Percentiles rank a stretch among this genome's conserved stretches.
Conservation (phyloP, 2,797 vertebrate species). For the Hemibagrus guttatus region DNA sequence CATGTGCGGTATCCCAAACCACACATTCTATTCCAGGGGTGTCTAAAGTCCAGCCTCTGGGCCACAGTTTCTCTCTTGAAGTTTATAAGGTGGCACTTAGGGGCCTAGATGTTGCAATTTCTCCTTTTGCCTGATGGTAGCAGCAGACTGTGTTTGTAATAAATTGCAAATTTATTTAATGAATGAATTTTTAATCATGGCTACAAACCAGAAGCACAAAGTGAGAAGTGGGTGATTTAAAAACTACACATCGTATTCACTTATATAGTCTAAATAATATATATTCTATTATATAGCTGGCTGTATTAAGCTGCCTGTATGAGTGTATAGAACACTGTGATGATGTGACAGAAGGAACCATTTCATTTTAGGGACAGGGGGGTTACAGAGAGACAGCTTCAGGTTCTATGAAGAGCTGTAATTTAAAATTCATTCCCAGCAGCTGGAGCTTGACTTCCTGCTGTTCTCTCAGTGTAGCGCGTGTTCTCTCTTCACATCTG, state of each 20-base stretch:
- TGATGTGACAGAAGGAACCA: slow-evolving; percentile 1
- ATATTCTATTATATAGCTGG: not conserved
- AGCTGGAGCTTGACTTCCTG: slow-evolving; percentile 51
- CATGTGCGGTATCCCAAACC: not conserved
- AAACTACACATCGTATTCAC: not conserved
- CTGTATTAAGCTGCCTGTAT: not conserved
- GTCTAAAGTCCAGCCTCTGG: too few species aligned
- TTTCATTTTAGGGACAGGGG: not conserved
- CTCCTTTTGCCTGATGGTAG: not conserved
- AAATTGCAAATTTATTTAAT: too few species aligned
- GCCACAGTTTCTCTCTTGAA: not conserved
- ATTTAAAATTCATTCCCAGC: slow-evolving; percentile 51
- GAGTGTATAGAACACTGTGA: not conserved
- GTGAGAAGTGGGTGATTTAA: too few species aligned
- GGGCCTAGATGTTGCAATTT: not conserved
- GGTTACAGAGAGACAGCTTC: not conserved
- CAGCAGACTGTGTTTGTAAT: not conserved
- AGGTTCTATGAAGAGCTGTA: slow-evolving; percentile 19
- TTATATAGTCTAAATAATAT: not conserved
- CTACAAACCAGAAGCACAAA: too few species aligned
- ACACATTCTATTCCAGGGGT: not conserved
- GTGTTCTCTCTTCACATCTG: slow-evolving; percentile 24
- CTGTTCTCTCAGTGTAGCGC: slow-evolving; percentile 1
- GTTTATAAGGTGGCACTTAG: not conserved
- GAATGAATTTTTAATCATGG: too few species aligned